Evolutionary conservation across 92 coral and sea anemone species (phyloP).

Genomic region (Metridium senile): DNA sequence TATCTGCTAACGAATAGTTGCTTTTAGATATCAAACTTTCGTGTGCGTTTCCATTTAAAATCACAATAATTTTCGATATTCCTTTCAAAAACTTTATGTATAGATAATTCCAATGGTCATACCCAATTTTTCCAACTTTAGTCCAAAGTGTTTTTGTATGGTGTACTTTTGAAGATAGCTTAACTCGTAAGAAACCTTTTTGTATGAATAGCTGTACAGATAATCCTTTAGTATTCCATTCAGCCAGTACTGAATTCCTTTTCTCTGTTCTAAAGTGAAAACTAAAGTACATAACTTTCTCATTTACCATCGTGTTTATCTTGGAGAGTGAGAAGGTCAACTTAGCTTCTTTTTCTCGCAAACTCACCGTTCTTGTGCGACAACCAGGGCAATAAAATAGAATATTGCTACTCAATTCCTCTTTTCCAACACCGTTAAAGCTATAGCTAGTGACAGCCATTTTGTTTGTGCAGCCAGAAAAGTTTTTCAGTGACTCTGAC

Average conservation of each 20-base stretch:
- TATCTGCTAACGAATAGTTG: not conserved
- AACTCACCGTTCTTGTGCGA: not conserved
- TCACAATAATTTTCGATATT: not conserved
- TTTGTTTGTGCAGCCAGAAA: conserved; percentile 8
- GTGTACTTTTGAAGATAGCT: not conserved
- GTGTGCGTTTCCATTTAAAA: conserved; percentile 6
- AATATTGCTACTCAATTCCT: not conserved
- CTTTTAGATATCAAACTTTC: not conserved
- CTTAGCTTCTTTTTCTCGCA: not conserved
- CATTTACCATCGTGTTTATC: not conserved
- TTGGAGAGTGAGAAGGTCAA: not conserved
- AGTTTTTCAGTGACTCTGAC: not conserved
- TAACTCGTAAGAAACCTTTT: not conserved
- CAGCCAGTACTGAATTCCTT: conserved; percentile 9
- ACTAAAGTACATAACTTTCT: not conserved
- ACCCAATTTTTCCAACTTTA: not conserved
- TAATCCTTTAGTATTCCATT: not conserved
- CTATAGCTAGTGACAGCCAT: not conserved
- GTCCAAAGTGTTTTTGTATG: not conserved
- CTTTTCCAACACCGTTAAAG: not conserved
- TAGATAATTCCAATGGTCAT: conserved; percentile 5
- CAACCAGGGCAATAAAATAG: conserved; percentile 6
- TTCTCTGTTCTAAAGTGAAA: conserved; percentile 14
- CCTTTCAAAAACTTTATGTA: not conserved
- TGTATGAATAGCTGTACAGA: not conserved